A percentile compares a stretch with the other conserved stretches of the same genome.
These are phyloP conservation scores for Maniola jurtina DNA, from an alignment of 1,140 invertebrate genomes.

Conservation along the genomic window DNA sequence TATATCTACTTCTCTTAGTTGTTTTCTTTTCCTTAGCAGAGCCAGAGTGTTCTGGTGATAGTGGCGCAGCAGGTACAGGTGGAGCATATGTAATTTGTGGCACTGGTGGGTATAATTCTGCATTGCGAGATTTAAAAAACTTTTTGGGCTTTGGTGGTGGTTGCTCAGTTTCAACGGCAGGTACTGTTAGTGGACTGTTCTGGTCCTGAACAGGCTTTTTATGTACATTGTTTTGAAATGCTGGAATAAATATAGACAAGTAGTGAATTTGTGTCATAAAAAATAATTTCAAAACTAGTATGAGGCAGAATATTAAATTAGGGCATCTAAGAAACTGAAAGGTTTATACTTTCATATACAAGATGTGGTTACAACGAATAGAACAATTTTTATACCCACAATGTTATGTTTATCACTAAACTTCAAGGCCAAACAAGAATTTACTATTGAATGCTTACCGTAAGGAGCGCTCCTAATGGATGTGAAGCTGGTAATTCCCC, in stretches of 20 bases:
- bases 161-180: constrained; percentile 78
- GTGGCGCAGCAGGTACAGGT: constrained; percentile 77
- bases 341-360: background rate
- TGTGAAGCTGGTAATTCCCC: constrained; percentile 96
- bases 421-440: constrained; percentile 44
- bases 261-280: background rate
- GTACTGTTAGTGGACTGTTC: constrained; percentile 78
- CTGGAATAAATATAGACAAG: constrained; percentile 49
- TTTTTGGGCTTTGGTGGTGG: constrained; percentile 88
- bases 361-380: background rate
- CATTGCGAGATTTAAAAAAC: constrained; percentile 93
- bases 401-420: constrained; percentile 26
- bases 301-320: background rate
- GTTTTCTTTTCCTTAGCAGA: constrained; percentile 75
- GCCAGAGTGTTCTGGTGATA: constrained; percentile 79
- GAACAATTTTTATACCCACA: constrained; percentile 2
- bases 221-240: constrained; percentile 65
- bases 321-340: background rate
- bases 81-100: constrained; percentile 76
- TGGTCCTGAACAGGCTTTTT: constrained; percentile 80
- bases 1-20: constrained; percentile 62
- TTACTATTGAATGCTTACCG: constrained; percentile 74
- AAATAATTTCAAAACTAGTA: background rate
- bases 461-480: constrained; percentile 90
- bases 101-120: constrained; percentile 80